Percentiles rank a stretch among this genome's conserved stretches.
Conservation (phyloP, 35 echinoderm and acorn worm genomes). For the Ophiothrix spiculata region DNA sequence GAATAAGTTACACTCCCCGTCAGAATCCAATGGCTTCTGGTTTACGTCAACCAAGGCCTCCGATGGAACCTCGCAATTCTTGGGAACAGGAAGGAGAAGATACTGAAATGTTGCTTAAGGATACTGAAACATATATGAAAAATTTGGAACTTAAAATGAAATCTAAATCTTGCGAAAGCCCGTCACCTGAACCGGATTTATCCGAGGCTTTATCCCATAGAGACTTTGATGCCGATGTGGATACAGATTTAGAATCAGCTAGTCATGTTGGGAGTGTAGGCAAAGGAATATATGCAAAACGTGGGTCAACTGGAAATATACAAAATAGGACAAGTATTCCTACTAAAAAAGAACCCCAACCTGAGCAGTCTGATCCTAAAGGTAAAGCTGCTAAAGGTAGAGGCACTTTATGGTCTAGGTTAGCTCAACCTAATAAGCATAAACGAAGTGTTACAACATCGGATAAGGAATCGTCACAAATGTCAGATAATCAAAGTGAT, state of each 20-base stretch:
- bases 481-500: constrained; percentile 46
- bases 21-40: constrained; percentile 19
- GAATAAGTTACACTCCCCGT: constrained; percentile 13
- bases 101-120: constrained; percentile 85
- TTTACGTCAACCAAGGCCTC: neutral
- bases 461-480: constrained; percentile 34
- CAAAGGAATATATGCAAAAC: neutral
- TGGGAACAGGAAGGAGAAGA: constrained; percentile 63
- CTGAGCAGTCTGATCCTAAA: constrained; percentile 5
- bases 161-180: constrained; percentile 24
- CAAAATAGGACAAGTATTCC: neutral
- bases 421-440: constrained; percentile 82
- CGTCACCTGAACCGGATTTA: constrained; percentile 51
- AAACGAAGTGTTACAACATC: constrained; percentile 44
- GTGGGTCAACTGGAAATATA: neutral
- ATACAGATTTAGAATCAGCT: constrained; percentile 68
- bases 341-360: neutral
- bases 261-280: constrained; percentile 65
- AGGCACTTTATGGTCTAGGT: constrained; percentile 66
- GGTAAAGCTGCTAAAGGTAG: neutral
- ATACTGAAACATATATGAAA: constrained; percentile 83
- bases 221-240: constrained; percentile 65
- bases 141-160: constrained; percentile 74
- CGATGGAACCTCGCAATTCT: neutral
- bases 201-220: constrained; percentile 48